Conservation (phyloP, 2,113 vertebrate species). For the Brienomyrus longianalis region DNA sequence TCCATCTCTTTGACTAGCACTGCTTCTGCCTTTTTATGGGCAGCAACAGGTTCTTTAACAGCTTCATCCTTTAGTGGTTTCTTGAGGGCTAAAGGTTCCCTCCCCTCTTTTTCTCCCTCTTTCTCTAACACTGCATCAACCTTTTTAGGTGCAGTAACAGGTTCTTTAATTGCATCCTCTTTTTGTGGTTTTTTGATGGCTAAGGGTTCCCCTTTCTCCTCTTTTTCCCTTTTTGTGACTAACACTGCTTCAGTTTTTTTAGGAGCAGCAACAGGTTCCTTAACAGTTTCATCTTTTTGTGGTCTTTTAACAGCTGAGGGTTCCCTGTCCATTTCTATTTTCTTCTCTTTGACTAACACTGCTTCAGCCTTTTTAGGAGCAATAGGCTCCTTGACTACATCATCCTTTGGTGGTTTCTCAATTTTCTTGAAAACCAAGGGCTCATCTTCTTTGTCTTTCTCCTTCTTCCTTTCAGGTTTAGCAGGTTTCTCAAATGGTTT, state of each 20-base stretch:
- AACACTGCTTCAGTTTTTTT: constrained; percentile 41
- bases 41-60: not conserved
- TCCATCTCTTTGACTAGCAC: not conserved
- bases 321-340: constrained; percentile 64
- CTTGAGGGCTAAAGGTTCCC: constrained; percentile 35
- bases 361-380: constrained; percentile 27
- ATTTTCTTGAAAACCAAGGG: constrained; percentile 41
- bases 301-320: not conserved
- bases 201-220: constrained; percentile 52
- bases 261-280: constrained; percentile 36
- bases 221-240: constrained; percentile 60
- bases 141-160: constrained; percentile 35
- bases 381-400: constrained; percentile 43
- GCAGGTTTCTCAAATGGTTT: constrained; percentile 60
- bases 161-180: constrained; percentile 45
- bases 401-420: constrained; percentile 40
- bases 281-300: constrained; percentile 20
- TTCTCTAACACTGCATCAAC: constrained; percentile 37
- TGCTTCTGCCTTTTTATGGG: not conserved
- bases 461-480: constrained; percentile 42
- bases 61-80: constrained; percentile 23
- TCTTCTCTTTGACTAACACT: constrained; percentile 46
- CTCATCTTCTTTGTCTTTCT: constrained; percentile 63
- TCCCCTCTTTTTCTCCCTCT: constrained; percentile 59
- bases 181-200: not conserved